Evolutionary conservation across 2,888 invertebrate genomes (phyloP), one percentile per base, ranked within the genome.

Genomic region (Morinoia aosen): DNA sequence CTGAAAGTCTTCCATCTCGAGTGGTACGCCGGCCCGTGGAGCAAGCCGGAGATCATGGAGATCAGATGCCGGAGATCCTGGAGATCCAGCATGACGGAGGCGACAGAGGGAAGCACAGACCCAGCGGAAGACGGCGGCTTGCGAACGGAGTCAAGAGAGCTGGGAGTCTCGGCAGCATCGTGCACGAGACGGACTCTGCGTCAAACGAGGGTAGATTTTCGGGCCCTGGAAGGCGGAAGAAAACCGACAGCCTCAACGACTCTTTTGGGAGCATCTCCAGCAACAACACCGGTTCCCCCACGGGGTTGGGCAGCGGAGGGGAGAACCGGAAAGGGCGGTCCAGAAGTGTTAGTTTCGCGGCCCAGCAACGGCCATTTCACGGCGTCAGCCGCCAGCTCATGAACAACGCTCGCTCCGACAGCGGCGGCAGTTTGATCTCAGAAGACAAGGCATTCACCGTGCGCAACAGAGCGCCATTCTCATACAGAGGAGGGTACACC

Each of bases 391-490:
- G 93, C 10, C 93, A 93, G 33, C 8, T 16, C 33, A n/a, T n/a
- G 14, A 64, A 61, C 95, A 95, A 61, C 19, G 58, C 25, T 16
- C 58, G n/a, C 11, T 19, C 39, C 39, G 40, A 58, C 64, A 95
- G 64, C 64, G 64, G n/a, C 25, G 94, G 58, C 39, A 90, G 40
- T 14, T 40, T 39, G 12, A 11, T 16, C 12, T 39, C 56, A 5
- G 93, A 56, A 57, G 58, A 93, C 93, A 57, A 93, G 12, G 48
- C 39, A 0, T 93, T 93, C 33, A 93, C 93, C 5, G 93, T 93
- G 57, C 95, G 95, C 58, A 95, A 95, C 12, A 96, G 76, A 95
- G 93, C 95, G 56, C 88, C 93, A 33, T 57, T 93, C 10, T 94
- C 95, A 61, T 96, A 96, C 61, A 95, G 96, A 39, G 61, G 76